phyloP scores from a whole-genome alignment of 2,797 vertebrate genomes.

The Scolopax bukidnonensis region DNA sequence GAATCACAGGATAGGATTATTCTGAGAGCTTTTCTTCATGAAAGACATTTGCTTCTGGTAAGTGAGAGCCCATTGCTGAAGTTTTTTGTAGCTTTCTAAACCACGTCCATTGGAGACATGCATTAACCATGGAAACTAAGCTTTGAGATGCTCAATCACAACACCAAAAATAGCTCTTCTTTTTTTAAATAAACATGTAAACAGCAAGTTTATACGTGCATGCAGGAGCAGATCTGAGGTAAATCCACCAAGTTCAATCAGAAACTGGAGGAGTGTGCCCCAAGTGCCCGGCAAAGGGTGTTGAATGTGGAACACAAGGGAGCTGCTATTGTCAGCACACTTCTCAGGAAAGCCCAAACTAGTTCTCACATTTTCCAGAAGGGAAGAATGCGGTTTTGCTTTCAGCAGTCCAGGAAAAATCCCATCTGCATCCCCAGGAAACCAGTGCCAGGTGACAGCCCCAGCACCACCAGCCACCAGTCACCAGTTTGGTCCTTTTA shows the following conservation, averaged over 20 bases:
- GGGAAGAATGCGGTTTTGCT: background rate
- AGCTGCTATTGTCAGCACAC: background rate
- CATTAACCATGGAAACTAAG: background rate
- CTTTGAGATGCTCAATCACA: background rate
- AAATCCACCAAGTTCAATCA: background rate
- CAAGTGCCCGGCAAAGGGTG: accelerated
- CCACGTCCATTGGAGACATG: accelerated
- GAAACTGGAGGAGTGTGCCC: background rate
- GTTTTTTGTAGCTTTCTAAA: background rate
- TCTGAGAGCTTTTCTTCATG: background rate
- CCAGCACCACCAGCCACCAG: background rate
- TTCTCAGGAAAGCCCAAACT: background rate
- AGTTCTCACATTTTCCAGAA: background rate
- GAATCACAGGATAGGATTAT: background rate
- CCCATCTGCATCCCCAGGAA: background rate
- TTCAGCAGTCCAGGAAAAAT: background rate
- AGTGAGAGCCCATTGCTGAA: background rate
- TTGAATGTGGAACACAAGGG: background rate
- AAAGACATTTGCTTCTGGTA: background rate
- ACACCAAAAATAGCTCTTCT: background rate
- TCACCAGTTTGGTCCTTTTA: background rate
- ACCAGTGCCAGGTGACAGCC: background rate
- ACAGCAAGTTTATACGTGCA: background rate
- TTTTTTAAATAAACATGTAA: background rate
- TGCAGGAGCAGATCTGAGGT: constrained; percentile 27